phyloP scores from a whole-genome alignment of 2,888 invertebrate species.

The Cephus nigrinus region DNA sequence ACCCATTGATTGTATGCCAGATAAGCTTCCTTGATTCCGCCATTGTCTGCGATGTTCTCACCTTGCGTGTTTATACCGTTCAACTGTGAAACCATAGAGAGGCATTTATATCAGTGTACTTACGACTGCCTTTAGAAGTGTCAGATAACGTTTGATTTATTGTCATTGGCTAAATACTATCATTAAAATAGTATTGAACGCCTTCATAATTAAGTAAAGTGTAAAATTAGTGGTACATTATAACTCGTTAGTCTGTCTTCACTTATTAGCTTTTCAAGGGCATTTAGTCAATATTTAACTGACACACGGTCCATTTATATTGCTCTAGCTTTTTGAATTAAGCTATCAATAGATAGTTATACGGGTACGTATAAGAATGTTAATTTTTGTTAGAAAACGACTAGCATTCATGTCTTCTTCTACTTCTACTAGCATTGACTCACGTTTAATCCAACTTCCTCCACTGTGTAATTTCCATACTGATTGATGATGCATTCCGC shows the following conservation, averaged over 20 bases:
- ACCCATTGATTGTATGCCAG: conserved; percentile 84
- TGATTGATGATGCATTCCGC: conserved; percentile 94
- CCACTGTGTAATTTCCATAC: conserved; percentile 90
- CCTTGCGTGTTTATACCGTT: conserved; percentile 94
- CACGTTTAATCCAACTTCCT: conserved; percentile 80
- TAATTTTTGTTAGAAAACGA: neutral
- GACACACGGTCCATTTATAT: neutral
- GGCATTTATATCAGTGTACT: neutral
- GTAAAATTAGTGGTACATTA: neutral
- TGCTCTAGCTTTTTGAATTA: neutral
- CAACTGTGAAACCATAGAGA: conserved; percentile 70
- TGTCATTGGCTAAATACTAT: neutral
- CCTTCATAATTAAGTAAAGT: neutral
- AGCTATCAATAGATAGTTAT: neutral
- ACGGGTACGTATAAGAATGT: neutral
- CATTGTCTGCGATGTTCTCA: conserved; percentile 96
- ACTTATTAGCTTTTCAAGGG: neutral
- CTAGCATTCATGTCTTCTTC: neutral
- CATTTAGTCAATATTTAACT: neutral
- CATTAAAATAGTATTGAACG: neutral
- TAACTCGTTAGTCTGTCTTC: neutral
- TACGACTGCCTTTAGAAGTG: neutral
- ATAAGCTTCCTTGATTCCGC: conserved; percentile 92
- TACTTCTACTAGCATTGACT: conserved; percentile 50
- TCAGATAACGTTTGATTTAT: neutral